Evolutionary conservation across 2,888 invertebrate species (phyloP).

Genomic region (Aspidiotus destructor): DNA sequence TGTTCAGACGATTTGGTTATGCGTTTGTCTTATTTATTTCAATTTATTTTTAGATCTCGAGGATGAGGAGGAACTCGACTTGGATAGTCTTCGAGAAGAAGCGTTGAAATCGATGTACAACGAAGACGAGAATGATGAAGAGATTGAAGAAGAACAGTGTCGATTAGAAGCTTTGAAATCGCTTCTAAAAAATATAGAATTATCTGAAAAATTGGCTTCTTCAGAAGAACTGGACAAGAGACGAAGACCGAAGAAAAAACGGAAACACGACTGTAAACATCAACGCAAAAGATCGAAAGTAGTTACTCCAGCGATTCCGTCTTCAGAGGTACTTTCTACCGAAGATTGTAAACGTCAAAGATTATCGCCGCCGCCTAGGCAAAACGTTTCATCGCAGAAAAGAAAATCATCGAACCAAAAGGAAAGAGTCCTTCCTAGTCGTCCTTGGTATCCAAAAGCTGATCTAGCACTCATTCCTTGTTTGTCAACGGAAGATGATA

Average conservation of each 20-base stretch:
- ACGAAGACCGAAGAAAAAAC: slow-evolving; percentile 5
- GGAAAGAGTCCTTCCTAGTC: background rate
- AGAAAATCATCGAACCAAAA: no score
- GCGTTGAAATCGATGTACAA: background rate
- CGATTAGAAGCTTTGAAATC: slow-evolving; percentile 28
- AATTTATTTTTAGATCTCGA: background rate
- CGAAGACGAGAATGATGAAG: slow-evolving; percentile 3
- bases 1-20: background rate
- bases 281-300: no score
- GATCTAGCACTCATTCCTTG: background rate
- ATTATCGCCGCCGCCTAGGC: no score
- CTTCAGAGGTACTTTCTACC: no score
- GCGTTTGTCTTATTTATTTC: background rate
- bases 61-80: background rate
- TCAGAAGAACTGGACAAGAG: background rate
- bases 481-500: background rate
- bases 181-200: slow-evolving; percentile 11
- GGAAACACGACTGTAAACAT: background rate
- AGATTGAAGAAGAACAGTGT: slow-evolving; percentile 19
- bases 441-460: slow-evolving; percentile 8
- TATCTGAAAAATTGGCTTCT: background rate
- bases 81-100: slow-evolving; percentile 8
- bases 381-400: no score
- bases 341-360: no score
- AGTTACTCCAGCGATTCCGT: no score